Percentiles rank a stretch among this genome's conserved stretches.
phyloP scores from a whole-genome alignment of 2,888 invertebrate genomes.

The Biston betularia region DNA sequence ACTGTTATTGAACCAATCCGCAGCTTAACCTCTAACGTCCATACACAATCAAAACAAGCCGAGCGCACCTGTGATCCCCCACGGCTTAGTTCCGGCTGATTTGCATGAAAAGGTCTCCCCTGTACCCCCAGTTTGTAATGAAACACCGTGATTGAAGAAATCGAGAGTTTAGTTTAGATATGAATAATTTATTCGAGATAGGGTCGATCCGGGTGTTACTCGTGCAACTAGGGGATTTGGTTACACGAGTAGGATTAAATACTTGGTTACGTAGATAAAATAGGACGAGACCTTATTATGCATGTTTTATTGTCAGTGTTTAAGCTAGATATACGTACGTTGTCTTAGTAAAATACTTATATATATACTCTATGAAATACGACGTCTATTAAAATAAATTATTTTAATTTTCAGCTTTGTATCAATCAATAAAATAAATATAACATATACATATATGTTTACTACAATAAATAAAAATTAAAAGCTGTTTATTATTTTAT shows the following conservation, averaged over 20 bases:
- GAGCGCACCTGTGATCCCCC: constrained; percentile 42
- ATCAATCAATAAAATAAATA: too few relatives aligned
- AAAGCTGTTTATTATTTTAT: too few relatives aligned
- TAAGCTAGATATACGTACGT: too few relatives aligned
- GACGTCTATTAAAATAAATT: too few relatives aligned
- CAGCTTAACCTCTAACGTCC: constrained; percentile 37
- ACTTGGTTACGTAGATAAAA: constrained; percentile 8
- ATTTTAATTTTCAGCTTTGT: too few relatives aligned
- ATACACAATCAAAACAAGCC: constrained; percentile 45
- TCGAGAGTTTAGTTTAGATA: constrained; percentile 29
- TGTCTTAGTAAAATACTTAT: too few relatives aligned
- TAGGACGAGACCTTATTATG: constrained; percentile 1
- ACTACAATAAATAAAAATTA: too few relatives aligned
- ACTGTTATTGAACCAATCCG: constrained; percentile 26
- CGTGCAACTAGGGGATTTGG: constrained; percentile 9
- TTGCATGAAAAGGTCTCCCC: constrained; percentile 42
- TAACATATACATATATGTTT: too few relatives aligned
- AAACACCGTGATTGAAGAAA: constrained; percentile 38
- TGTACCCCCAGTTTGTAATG: constrained; percentile 29
- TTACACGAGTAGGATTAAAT: constrained; percentile 11
- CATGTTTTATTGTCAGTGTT: too few relatives aligned
- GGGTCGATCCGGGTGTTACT: constrained; percentile 9
- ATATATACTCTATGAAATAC: too few relatives aligned
- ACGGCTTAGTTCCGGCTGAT: constrained; percentile 39
- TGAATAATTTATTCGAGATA: constrained; percentile 33